Evolutionary conservation across 2,113 vertebrate species (phyloP), one percentile per base, ranked within the genome.

Genomic region (Lathamus discolor): DNA sequence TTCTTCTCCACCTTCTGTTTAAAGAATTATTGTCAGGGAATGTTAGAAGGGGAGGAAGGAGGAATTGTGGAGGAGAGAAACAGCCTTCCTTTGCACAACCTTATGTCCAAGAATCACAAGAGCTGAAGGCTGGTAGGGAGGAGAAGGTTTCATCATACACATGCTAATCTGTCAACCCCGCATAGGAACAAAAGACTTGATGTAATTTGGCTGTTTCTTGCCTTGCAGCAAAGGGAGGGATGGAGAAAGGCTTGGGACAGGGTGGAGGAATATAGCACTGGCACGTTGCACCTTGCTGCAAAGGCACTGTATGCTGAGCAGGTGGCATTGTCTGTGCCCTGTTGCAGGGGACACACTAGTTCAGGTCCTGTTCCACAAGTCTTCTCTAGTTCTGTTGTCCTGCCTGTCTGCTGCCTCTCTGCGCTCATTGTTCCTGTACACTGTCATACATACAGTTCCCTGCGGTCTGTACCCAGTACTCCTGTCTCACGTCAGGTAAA

Each of bases 11-110:
- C 67, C 75, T 90, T 84, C 75, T 73, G 57, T 83, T 82, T 11
- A 33, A 94, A 44, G 49, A 88, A 62, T 82, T 75, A 46, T 44
- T 90, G 85, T 94, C 48, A 57, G 82, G 76, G 82, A 87, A 46
- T 49, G 20, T 64, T 74, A 68, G 73, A 72, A 90, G 23, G 31
- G 61, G 46, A 84, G 19, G 87, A 79, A 85, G 48, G 57, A 84
- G 51, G 48, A 93, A 11, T 54, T 0, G 8, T 28, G 49, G 44
- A 43, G 70, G 62, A 92, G 70, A 62, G 35, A 85, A 90, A 59
- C 82, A 90, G 48, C 52, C 70, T 29, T 43, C 29, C 3, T 82
- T 85, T 68, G 52, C 39, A 87, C 78, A 89, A 1, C 70, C 78
- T 70, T 80, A 20, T 82, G 90, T 76, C 78, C 82, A 69, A 66